Evolutionary conservation across 2,113 vertebrate genomes (phyloP).

Genomic region (Leptobrachium ailaonicum): DNA sequence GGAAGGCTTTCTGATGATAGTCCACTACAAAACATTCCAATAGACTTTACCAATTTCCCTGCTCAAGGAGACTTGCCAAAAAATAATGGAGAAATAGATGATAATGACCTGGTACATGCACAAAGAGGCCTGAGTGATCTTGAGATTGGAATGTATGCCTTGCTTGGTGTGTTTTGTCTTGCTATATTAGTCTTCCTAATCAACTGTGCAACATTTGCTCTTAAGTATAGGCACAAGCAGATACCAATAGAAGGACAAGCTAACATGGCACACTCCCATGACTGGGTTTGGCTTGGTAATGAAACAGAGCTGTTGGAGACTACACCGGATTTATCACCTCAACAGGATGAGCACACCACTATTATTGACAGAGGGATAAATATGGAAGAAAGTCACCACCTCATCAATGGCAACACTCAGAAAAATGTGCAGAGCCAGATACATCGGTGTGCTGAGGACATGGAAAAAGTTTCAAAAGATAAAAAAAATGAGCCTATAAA

Average conservation of each 20-base stretch:
- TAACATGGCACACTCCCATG: slow-evolving; percentile 85
- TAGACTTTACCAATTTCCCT: slow-evolving; percentile 88
- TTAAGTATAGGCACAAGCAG: slow-evolving; percentile 92
- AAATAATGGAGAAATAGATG: slow-evolving; percentile 66
- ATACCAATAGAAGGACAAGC: slow-evolving; percentile 84
- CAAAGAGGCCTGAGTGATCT: slow-evolving; percentile 84
- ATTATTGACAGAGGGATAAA: slow-evolving; percentile 77
- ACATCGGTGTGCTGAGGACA: slow-evolving; percentile 64
- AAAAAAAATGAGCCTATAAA: slow-evolving; percentile 70
- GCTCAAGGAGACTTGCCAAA: slow-evolving; percentile 83
- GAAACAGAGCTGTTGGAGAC: slow-evolving; percentile 86
- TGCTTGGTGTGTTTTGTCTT: slow-evolving; percentile 94
- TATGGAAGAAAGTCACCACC: slow-evolving; percentile 67
- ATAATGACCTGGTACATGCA: slow-evolving; percentile 72
- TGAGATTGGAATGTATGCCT: slow-evolving; percentile 96
- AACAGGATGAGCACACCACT: slow-evolving; percentile 80
- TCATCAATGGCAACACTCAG: slow-evolving; percentile 75
- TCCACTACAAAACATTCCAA: slow-evolving; percentile 76
- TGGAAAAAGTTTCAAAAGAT: slow-evolving; percentile 65
- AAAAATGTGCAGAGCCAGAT: slow-evolving; percentile 74
- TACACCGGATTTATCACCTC: slow-evolving; percentile 67
- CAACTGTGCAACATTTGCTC: slow-evolving; percentile 91
- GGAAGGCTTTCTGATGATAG: slow-evolving; percentile 70
- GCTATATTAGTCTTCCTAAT: slow-evolving; percentile 95
- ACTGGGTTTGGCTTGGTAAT: slow-evolving; percentile 97